phyloP scores from a whole-genome alignment of 2,888 invertebrate species.

The Caenorhabditis macrosperma region DNA sequence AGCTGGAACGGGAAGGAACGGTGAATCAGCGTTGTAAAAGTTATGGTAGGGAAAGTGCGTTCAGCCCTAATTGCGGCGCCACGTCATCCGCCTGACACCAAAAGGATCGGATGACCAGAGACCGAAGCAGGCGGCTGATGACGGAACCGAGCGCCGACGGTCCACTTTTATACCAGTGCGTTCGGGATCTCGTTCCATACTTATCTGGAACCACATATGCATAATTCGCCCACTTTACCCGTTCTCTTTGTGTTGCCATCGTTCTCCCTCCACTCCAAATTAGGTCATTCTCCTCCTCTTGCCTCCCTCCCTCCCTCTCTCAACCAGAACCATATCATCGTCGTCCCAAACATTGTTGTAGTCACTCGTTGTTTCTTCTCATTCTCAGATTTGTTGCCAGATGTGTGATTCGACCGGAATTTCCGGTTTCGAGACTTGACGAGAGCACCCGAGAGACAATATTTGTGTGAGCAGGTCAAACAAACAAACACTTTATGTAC shows the following conservation, averaged over 20 bases:
- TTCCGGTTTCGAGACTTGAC: constrained; percentile 21
- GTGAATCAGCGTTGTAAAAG: constrained; percentile 34
- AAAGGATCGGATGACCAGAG: not conserved
- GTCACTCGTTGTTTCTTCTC: not conserved
- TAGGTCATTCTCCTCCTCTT: constrained; percentile 23
- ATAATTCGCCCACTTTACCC: constrained; percentile 56
- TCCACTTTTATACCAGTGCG: constrained; percentile 9
- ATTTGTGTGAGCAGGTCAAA: constrained; percentile 35
- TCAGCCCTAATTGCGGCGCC: not conserved
- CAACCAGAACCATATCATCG: constrained; percentile 11
- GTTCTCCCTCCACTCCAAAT: constrained; percentile 25
- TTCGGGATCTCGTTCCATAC: constrained; percentile 36
- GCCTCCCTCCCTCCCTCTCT: not conserved
- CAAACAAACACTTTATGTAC: constrained; percentile 48
- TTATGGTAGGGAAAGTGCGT: constrained; percentile 3
- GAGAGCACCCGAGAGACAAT: not conserved
- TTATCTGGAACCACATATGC: constrained; percentile 45
- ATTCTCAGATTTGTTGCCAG: not conserved
- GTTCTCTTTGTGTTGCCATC: constrained; percentile 15
- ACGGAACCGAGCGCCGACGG: not conserved
- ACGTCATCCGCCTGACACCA: constrained; percentile 7
- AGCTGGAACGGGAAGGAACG: not conserved
- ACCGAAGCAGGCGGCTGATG: constrained; percentile 16
- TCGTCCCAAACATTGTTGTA: not conserved
- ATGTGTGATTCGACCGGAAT: constrained; percentile 15